These are phyloP conservation scores for Phrynocephalus versicolor DNA, from an alignment of 2,113 vertebrate genomes.

Conservation along the genomic window DNA sequence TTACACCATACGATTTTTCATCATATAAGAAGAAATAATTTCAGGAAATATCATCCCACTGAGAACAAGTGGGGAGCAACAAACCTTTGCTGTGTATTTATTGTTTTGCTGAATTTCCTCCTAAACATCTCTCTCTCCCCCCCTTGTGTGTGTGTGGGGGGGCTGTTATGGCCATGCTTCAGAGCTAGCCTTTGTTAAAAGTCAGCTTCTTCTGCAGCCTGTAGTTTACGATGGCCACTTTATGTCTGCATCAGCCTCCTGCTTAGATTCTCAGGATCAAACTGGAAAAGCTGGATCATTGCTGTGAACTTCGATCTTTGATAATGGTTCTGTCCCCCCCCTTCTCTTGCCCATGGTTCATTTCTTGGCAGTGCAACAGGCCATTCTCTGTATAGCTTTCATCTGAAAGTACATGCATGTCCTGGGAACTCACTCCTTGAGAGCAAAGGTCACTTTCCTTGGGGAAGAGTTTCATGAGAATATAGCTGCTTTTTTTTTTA, in stretches of 20 bases:
- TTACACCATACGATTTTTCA: conserved; percentile 26
- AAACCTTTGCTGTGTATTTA: conserved; percentile 26
- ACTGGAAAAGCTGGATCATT: background rate
- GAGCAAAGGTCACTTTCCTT: conserved; percentile 29
- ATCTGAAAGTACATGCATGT: conserved; percentile 9
- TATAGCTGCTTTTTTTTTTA: background rate
- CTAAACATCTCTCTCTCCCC: background rate
- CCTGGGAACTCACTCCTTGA: conserved; percentile 29
- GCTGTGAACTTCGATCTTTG: conserved; percentile 10
- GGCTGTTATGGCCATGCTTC: background rate
- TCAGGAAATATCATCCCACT: conserved; percentile 80
- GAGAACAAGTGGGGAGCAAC: conserved; percentile 75
- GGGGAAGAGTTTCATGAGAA: conserved; percentile 35
- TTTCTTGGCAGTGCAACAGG: background rate
- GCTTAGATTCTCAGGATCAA: background rate
- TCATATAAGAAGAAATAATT: conserved; percentile 75
- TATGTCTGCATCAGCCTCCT: background rate
- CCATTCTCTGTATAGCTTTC: conserved; percentile 17
- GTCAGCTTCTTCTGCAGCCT: background rate
- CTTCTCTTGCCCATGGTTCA: background rate
- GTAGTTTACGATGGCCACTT: conserved; percentile 7
- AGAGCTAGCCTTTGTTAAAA: conserved; percentile 21
- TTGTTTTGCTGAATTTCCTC: conserved; percentile 9
- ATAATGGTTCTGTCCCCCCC: background rate
- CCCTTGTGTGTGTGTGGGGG: too few relatives aligned